Conservation (phyloP, 2,888 invertebrate genomes). For the Bembecia ichneumoniformis region DNA sequence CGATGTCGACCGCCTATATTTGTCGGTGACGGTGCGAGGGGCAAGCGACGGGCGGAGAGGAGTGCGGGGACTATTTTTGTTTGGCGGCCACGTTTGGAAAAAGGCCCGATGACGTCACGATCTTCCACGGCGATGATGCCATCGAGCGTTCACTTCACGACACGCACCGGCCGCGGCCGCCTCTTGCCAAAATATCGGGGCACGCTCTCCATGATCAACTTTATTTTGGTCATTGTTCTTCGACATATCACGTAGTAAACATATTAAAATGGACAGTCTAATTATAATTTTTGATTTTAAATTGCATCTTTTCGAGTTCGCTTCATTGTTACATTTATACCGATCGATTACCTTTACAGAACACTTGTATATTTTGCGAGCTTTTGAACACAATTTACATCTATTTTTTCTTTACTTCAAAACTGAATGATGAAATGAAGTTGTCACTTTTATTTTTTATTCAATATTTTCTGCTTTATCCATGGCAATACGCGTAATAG, state of each 20-base stretch:
- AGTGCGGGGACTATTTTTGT: constrained; percentile 70
- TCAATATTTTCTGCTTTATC: no score
- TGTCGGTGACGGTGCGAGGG: constrained; percentile 60
- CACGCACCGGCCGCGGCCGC: constrained; percentile 35
- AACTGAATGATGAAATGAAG: no score
- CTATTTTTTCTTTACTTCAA: no score
- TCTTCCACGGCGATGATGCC: constrained; percentile 69
- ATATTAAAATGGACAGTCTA: no score
- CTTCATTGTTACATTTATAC: no score
- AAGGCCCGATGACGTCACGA: constrained; percentile 69
- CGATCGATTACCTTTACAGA: no score
- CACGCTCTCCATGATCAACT: constrained; percentile 53
- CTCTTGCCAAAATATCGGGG: constrained; percentile 65
- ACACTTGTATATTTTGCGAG: no score
- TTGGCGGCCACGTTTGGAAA: constrained; percentile 71
- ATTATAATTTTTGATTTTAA: no score
- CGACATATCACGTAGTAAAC: constrained; percentile 18
- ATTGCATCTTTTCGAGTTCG: no score
- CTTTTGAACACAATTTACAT: no score
- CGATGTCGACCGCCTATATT: constrained; percentile 41
- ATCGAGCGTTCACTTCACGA: constrained; percentile 62
- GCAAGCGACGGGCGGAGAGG: constrained; percentile 41
- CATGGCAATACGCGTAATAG: no score
- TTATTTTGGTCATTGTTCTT: constrained; percentile 63
- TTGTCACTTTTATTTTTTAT: no score